Evolutionary conservation across 2,797 vertebrate species (phyloP).

Genomic region (Parotocinclus haroldoi): DNA sequence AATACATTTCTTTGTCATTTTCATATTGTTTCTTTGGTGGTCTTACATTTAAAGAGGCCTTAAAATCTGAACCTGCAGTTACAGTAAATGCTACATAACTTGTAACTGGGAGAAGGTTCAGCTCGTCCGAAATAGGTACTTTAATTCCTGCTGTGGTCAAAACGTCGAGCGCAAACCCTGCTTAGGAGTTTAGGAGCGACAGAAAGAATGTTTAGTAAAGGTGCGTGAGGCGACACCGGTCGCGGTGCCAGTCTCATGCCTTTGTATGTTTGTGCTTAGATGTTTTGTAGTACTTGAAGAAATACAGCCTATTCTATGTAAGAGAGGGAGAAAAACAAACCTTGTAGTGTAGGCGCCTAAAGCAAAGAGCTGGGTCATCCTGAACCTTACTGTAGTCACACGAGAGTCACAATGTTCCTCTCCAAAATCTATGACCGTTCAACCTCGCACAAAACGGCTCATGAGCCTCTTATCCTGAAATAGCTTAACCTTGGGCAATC

Average conservation of each 20-base stretch:
- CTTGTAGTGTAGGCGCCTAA: conserved; percentile 55
- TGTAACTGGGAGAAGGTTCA: conserved; percentile 60
- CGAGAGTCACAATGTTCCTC: conserved; percentile 66
- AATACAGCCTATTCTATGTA: conserved; percentile 70
- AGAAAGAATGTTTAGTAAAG: conserved; percentile 72
- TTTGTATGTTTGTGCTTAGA: conserved; percentile 65
- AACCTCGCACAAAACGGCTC: conserved; percentile 56
- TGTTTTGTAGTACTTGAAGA: conserved; percentile 80
- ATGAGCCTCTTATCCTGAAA: conserved; percentile 23
- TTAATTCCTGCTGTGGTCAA: conserved; percentile 75
- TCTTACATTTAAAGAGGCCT: conserved; percentile 77
- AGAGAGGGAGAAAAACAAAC: conserved; percentile 44
- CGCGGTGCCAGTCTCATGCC: conserved; percentile 58
- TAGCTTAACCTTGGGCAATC: conserved; percentile 44
- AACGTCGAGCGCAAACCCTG: conserved; percentile 62
- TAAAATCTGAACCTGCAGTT: conserved; percentile 68
- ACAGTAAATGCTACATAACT: conserved; percentile 63
- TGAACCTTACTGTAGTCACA: conserved; percentile 61
- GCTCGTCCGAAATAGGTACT: conserved; percentile 76
- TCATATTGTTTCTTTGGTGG: conserved; percentile 51
- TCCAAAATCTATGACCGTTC: conserved; percentile 55
- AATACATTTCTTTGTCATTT: conserved; percentile 62
- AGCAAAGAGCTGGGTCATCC: conserved; percentile 59
- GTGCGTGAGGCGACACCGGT: conserved; percentile 56
- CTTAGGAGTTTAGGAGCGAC: conserved; percentile 68